Conservation (phyloP, 1,140 invertebrate genomes). For the Trissolcus basalis region DNA sequence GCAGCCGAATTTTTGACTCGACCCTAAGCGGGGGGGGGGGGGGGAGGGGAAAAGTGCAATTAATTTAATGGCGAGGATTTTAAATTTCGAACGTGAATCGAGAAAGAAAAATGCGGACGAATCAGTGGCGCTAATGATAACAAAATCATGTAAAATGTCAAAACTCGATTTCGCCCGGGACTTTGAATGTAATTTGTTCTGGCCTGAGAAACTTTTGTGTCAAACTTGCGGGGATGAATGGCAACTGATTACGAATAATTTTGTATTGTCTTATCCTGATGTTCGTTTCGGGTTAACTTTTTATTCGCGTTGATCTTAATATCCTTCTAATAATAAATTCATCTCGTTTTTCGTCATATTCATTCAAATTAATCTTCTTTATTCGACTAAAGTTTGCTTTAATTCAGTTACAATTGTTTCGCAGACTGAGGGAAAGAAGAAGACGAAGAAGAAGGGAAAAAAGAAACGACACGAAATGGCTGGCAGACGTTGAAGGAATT, state of each 20-base stretch:
- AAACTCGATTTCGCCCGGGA: not conserved
- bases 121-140: too few species aligned
- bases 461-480: not conserved
- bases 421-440: not conserved
- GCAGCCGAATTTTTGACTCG: too few species aligned
- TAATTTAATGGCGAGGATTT: too few species aligned
- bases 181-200: conserved; percentile 20
- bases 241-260: conserved; percentile 33
- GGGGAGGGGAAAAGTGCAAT: too few species aligned
- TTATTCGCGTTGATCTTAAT: not conserved
- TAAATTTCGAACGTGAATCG: too few species aligned
- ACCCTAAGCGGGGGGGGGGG: too few species aligned
- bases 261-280: conserved; percentile 19
- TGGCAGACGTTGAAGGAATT: not conserved
- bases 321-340: conserved; percentile 14
- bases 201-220: conserved; percentile 19
- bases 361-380: conserved; percentile 22
- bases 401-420: conserved; percentile 16
- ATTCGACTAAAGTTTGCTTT: conserved; percentile 4
- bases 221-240: conserved; percentile 22
- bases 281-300: conserved; percentile 15
- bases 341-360: conserved; percentile 20
- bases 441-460: not conserved
- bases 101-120: too few species aligned
- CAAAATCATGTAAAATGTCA: too few species aligned